phyloP scores from a whole-genome alignment of 2,888 invertebrate species.

The Calliopum simillimum region DNA sequence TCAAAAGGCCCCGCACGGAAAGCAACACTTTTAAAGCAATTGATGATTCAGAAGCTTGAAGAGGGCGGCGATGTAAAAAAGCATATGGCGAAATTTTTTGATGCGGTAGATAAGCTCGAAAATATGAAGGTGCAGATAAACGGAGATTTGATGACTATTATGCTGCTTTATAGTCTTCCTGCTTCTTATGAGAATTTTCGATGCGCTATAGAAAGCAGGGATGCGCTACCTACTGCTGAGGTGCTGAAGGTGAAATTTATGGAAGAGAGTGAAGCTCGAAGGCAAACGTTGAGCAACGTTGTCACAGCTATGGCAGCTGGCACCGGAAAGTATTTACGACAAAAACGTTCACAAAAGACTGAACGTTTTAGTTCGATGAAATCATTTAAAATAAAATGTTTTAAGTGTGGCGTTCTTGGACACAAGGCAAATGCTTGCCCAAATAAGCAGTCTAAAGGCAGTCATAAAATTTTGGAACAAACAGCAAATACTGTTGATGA shows the following conservation, averaged over 20 bases:
- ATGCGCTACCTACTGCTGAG: constrained; percentile 37
- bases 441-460: no score
- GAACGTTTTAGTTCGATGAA: no score
- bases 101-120: constrained; percentile 39
- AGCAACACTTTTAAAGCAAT: constrained; percentile 37
- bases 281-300: constrained; percentile 27
- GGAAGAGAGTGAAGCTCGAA: constrained; percentile 39
- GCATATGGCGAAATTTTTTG: constrained; percentile 36
- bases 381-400: background rate
- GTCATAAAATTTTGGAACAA: no score
- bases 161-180: constrained; percentile 37
- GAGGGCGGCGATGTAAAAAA: constrained; percentile 34
- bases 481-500: background rate
- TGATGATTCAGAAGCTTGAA: constrained; percentile 21
- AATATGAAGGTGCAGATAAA: constrained; percentile 38
- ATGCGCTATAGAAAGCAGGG: constrained; percentile 37
- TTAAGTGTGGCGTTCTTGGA: background rate
- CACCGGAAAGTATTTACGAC: constrained; percentile 27
- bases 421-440: constrained; percentile 13
- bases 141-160: constrained; percentile 37
- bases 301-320: constrained; percentile 34
- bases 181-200: constrained; percentile 38
- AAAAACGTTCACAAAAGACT: constrained; percentile 29
- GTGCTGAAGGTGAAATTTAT: constrained; percentile 39
- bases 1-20: constrained; percentile 37